Base-by-base conservation (phyloP, 2,113 vertebrate species). In the Boleophthalmus pectinirostris region DNA sequence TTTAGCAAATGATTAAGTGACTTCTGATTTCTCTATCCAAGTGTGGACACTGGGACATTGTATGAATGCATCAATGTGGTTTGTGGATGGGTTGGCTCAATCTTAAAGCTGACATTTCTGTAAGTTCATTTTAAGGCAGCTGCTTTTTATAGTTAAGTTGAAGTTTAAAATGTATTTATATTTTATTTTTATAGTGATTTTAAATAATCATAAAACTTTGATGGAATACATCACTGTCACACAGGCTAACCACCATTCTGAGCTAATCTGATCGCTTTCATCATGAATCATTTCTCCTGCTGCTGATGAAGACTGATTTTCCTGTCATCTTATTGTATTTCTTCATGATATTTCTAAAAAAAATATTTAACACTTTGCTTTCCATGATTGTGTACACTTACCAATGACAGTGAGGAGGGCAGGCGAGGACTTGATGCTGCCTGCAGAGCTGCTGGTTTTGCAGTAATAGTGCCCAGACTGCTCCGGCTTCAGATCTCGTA, bases 391-490 rank as follows among this genome's bases (percentile, higher is more conserved):
- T 56, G 61, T 64, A 23, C 16, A 84, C 94, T 90, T 91, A 99
- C 97, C 94, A 43, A 95, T 89, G 61, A 99, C 93, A 0, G 92
- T 93, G 49, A 99, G 93, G 25, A 80, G 68, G 0, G 96, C 95
- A 0, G 89, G 63, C 0, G 88, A 90, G 0, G 97, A 99, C 75
- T 93, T 94, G 83, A 96, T 94, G 54, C 93, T 89, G 0, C 97
- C 96, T 0, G 94, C 91, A 18, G 93, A 86, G 8, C 93, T 96
- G 90, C 92, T 96, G 45, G 95, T 94, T 88, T 98, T 98, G 91
- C 97, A 99, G 82, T 96, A 94, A 86, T 98, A 98, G 38, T 85
- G 77, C 5, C 97, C 97, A 0, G 94, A 90, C 58, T 98, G 96
- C 60, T 81, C 87, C 0, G 3, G 78, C 1, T 73, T 88, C 77